Evolutionary conservation across 2,113 vertebrate genomes (phyloP), one percentile per base, ranked within the genome.

Genomic region (Acrocephalus kingi): DNA sequence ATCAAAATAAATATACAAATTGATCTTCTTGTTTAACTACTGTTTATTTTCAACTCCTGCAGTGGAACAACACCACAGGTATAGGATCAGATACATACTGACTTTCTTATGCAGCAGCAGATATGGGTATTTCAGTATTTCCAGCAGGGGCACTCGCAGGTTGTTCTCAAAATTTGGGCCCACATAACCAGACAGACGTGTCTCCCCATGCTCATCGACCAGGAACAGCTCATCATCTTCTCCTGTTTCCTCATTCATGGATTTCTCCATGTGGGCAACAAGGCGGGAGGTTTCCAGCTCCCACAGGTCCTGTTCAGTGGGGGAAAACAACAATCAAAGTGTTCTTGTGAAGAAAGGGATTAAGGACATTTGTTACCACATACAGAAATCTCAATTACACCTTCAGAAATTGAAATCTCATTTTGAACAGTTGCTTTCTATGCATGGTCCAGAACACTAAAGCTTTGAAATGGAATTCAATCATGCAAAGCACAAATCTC

Each of bases 51-150:
- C 66, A 59, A 12, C 61, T 72, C 27, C 33, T 82, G 46, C 52
- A 46, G 20, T 0, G 4, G 31, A 74, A 45, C n/a, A 74, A 0
- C 4, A 71, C 4, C 48, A 12, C 46, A 6, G 8, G 14, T 5
- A 8, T 2, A 3, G 0, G 1, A 5, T 8, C 30, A 78, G 93
- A 89, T 96, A 98, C 98, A 74, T 96, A 99, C 99, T 98, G 86
- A 99, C 96, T 78, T 81, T 96, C 63, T 96, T 58, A n/a, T 98
- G 95, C 24, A 98, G 95, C 72, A 99, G 96, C 68, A 99, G 82
- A 11, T 99, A 99, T 0, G 98, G 98, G 4, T 98, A 98, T 85
- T 98, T 99, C 87, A 99, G 95, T 24, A 99, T 97, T 93, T 99
- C 99, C n/a, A 98, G 86, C 69, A 99, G 95, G 6, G 98, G 98